Percentiles rank a stretch among this genome's conserved stretches.
These are phyloP conservation scores for Pachliopta kotzebuea DNA, from an alignment of 2,888 invertebrate species.

Conservation along the genomic window DNA sequence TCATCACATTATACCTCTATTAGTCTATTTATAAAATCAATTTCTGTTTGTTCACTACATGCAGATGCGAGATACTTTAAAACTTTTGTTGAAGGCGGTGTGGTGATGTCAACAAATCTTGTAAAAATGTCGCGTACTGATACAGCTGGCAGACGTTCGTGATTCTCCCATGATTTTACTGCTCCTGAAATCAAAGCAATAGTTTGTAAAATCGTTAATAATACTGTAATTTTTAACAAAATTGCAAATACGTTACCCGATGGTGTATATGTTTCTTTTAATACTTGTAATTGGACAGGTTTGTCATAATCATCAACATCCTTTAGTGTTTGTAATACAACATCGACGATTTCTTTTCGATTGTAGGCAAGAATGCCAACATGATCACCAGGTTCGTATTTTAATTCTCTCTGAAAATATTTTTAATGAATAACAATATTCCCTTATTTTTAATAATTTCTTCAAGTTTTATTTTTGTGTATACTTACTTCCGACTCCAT, in stretches of 20 bases:
- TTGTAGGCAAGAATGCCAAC: constrained; percentile 95
- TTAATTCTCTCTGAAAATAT: constrained; percentile 70
- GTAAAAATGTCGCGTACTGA: constrained; percentile 87
- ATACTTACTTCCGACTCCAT: constrained; percentile 69
- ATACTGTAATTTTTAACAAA: not conserved
- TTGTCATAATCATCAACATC: constrained; percentile 84
- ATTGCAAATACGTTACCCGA: constrained; percentile 79
- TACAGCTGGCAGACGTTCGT: constrained; percentile 89
- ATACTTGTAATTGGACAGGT: constrained; percentile 87
- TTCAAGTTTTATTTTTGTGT: not conserved
- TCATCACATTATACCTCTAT: constrained; percentile 82
- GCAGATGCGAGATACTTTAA: constrained; percentile 89
- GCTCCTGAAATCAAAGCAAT: constrained; percentile 80
- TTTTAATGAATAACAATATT: not conserved
- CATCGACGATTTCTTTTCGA: constrained; percentile 87
- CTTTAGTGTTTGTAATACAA: constrained; percentile 84
- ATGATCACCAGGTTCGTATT: constrained; percentile 95
- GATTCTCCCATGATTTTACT: constrained; percentile 91
- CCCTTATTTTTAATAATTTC: not conserved
- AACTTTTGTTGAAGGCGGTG: constrained; percentile 92
- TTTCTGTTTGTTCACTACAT: constrained; percentile 87
- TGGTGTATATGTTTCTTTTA: constrained; percentile 91
- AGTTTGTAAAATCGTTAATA: not conserved
- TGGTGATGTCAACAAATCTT: constrained; percentile 93
- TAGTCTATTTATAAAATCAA: constrained; percentile 84